Evolutionary conservation across 2,797 vertebrate genomes (phyloP), one percentile per base, ranked within the genome.

Genomic region (Craterocephalus amniculus): DNA sequence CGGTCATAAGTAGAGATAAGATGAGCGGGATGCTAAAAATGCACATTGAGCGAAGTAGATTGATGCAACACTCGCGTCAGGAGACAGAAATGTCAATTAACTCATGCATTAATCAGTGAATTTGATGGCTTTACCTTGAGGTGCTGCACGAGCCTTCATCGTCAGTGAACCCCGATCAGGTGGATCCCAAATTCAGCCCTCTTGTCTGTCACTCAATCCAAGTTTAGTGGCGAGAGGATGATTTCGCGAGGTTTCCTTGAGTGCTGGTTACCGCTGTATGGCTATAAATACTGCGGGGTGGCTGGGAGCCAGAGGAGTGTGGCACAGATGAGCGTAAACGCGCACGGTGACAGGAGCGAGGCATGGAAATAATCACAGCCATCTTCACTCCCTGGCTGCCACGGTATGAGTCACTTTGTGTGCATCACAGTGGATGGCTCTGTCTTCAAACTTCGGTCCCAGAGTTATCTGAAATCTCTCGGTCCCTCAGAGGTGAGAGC

Each of bases 281-380:
- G 58, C 83, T 91, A 89, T 84, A 91, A 90, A 92, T 89, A 89
- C 85, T 58, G 81, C 48, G 51, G 56, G 70, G 81, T 84, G 89
- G 87, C 84, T 43, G 61, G 48, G 72, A 81, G 88, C 90, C 90
- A 85, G 80, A 56, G 68, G 84, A 85, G 89, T 64, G 84, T 64
- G 52, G 81, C 80, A 76, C 78, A 58, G 68, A 85, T 60, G 81
- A 87, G 60, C 83, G 84, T 80, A 90, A 88, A 89, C 81, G 79
- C 83, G 76, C 87, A 76, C 48, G 71, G 72, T 75, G 78, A 88
- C 86, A 51, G 54, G 76, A 81, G 73, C 64, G 70, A 67, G 68
- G 79, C 81, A 63, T 57, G 80, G 86, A 82, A 70, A 78, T 59
- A 43, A 81, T 84, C 86, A 84, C 83, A 59, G 62, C 71, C 83